Base-by-base conservation (phyloP, 1,140 invertebrate species). In the Macrobrachium nipponense region DNA sequence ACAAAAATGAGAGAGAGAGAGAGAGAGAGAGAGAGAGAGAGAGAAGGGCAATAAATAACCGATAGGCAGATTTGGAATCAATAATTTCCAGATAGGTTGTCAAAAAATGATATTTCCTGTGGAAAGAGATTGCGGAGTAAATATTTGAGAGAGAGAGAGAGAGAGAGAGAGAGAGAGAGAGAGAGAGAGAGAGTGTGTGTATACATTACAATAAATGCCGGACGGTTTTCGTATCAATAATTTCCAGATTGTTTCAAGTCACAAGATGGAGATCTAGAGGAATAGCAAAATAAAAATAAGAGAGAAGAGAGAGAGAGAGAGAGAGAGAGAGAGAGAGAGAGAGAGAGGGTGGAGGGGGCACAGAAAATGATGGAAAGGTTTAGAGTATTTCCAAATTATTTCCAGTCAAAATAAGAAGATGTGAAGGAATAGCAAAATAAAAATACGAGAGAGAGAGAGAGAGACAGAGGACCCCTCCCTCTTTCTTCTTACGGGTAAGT, bases 401-500 rank as follows among this genome's bases (percentile, higher is more conserved):
- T 36, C 27, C 27, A 36, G 27, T 36, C 27, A 51, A 6, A 44
- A 43, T 18, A 73, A 58, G 66, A 61, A 43, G 61, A 43, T 60
- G 11, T 36, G 51, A 36, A 14, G 58, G 36, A 36, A 61, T 14
- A 59, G 76, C 18, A 23, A n/a, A 23, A 36, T 17, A 62, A 27
- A 12, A 62, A 44, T 36, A 58, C 60, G 80, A 15, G 68, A 43
- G n/a, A 15, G 80, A 60, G 70, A 58, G 68, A n/a, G 23, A 17
- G 58, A 60, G 11, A 36, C 15, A 36, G 58, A 36, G 72, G 17
- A 61, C 81, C 36, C 51, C 18, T 51, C 68, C 83, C 60, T 27
- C 75, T 86, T 75, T 51, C 23, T 76, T 61, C 61, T 80, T 62
- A 20, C 36, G 44, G 68, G 27, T 23, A 43, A 36, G 43, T 36